Base-by-base conservation (phyloP, 2,888 invertebrate genomes). In the Apantesis nais region DNA sequence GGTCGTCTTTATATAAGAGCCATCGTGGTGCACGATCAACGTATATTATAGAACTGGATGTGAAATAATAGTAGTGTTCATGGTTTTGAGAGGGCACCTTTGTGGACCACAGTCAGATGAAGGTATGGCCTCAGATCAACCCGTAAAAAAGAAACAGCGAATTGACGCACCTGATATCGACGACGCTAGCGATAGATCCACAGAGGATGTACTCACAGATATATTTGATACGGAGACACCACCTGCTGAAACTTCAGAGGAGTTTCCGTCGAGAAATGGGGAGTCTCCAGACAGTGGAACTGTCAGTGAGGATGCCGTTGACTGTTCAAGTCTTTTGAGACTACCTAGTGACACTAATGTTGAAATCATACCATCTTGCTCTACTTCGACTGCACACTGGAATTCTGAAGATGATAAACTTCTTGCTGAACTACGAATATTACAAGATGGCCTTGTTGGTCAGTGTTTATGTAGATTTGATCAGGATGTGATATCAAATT, bases 131-230 rank as follows among this genome's bases (percentile, higher is more conserved):
- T 96, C 96, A 82, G 97, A 97, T 92, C 98, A 98, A 93, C 98
- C 98, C 80, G 97, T 97, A 83, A 98, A 97, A 89, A 98, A 98
- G 95, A 97, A 98, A 89, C 97, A 97, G 88, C 96, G 97, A 86
- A 96, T 97, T 81, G 96, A 97, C 80, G 95, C 95, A 14, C 96
- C 96, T 16, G 96, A 96, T 75, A 95, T 95, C 66, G 96, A 96
- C 77, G 96, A 96, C 76, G 90, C 88, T 41, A 91, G 93, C 67
- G 95, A 95, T 73, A 93, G 94, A 68, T 96, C 96, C 68, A 90
- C 95, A 34, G 95, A 96, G 73, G 95, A 95, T 75, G 93, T 91
- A 66, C 88, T 93, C 52, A 89, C 91, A 39, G 93, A 94, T 71
- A 91, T 94, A 76, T 95, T 92, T 67, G 93, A 94, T 71, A 84